Evolutionary conservation across 2,113 vertebrate species (phyloP).

Genomic region (Brachyhypopomus gauderio): DNA sequence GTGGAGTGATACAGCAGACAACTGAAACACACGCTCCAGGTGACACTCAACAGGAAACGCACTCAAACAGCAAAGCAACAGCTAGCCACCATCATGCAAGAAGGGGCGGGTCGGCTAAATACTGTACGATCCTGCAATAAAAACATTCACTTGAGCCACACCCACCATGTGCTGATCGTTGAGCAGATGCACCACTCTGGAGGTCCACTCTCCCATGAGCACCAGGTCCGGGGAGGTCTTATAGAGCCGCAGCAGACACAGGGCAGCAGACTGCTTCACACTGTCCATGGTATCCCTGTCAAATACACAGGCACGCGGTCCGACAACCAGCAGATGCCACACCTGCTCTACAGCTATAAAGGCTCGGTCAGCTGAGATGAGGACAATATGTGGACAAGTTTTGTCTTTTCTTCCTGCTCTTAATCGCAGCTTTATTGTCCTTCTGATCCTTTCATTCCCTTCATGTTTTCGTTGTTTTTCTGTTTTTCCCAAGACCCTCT

Average conservation of each 20-base stretch:
- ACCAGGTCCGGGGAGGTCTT: conserved; percentile 91
- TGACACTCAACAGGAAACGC: neutral
- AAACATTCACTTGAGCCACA: neutral
- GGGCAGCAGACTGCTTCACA: conserved; percentile 89
- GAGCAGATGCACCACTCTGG: conserved; percentile 88
- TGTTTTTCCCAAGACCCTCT: neutral
- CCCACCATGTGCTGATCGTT: conserved; percentile 94
- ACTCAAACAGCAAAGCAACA: too few relatives aligned
- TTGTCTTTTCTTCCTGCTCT: neutral
- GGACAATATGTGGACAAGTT: neutral
- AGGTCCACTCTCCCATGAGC: conserved; percentile 94
- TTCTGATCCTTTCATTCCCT: neutral
- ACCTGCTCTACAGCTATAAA: too few relatives aligned
- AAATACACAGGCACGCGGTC: conserved; percentile 3
- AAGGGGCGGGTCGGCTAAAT: neutral
- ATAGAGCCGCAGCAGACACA: conserved; percentile 89
- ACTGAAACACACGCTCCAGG: neutral
- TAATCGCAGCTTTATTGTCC: neutral
- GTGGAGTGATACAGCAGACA: neutral
- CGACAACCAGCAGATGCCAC: neutral
- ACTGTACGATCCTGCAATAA: neutral
- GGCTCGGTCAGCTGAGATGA: too few relatives aligned
- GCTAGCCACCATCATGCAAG: too few relatives aligned
- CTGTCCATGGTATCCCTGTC: conserved; percentile 92
- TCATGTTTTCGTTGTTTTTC: neutral